A percentile compares a stretch with the other conserved stretches of the same genome.
phyloP scores from a whole-genome alignment of 2,797 vertebrate genomes.

The Pogoniulus pusillus region DNA sequence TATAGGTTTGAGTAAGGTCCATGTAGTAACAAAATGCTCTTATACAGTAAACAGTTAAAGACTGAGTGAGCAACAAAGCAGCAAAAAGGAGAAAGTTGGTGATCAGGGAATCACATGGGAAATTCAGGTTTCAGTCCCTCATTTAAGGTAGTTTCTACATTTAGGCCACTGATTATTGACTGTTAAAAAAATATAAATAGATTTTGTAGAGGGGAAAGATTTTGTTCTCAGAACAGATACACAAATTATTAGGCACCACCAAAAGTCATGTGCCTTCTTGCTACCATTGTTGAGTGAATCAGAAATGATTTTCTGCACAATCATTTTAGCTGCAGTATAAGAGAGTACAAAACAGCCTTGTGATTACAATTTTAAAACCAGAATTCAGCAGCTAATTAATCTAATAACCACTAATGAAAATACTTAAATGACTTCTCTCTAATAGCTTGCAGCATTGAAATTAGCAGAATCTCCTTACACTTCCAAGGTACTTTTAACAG shows the following conservation, averaged over 20 bases:
- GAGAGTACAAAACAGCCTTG: neutral
- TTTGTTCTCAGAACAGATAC: neutral
- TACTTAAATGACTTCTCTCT: neutral
- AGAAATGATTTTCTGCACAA: neutral
- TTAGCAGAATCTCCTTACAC: neutral
- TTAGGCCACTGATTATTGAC: neutral
- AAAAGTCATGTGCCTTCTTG: neutral
- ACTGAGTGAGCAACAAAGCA: neutral
- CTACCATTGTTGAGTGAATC: neutral
- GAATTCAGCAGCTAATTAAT: neutral
- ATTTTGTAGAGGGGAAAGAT: neutral
- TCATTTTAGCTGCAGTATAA: neutral
- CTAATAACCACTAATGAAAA: neutral
- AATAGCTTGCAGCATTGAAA: neutral
- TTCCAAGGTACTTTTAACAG: neutral
- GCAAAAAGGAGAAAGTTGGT: neutral
- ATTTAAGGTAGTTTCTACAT: neutral
- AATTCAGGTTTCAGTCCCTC: neutral
- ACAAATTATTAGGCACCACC: neutral
- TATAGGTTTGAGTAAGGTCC: neutral
- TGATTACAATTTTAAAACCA: neutral
- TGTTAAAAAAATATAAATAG: neutral
- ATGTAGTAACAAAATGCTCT: neutral
- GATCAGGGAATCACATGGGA: neutral
- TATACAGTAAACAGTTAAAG: neutral